Percentiles rank a stretch among this genome's conserved stretches.
Evolutionary conservation across 2,113 vertebrate species (phyloP).

Genomic region (Macaca fascicularis): DNA sequence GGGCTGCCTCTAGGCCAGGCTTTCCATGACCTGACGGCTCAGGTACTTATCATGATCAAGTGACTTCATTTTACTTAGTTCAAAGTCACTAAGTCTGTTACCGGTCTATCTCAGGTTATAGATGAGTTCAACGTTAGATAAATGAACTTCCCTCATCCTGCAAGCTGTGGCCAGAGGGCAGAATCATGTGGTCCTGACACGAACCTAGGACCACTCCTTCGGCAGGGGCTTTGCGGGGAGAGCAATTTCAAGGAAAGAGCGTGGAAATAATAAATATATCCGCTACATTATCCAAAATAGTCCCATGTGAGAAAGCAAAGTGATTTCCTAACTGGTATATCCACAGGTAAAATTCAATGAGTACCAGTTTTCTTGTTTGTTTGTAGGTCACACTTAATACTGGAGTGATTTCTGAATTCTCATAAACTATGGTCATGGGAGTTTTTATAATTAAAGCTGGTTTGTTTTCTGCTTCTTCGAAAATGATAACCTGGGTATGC

Average conservation of each 20-base stretch:
- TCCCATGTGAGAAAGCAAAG: not conserved
- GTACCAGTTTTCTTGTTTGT: not conserved
- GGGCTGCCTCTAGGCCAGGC: not conserved
- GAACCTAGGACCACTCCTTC: not conserved
- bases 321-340: not conserved
- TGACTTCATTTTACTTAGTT: not conserved
- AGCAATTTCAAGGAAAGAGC: not conserved
- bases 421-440: not conserved
- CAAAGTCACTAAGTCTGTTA: not conserved
- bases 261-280: not conserved
- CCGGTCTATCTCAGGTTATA: not conserved
- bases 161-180: not conserved
- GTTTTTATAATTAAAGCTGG: not conserved
- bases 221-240: not conserved
- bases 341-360: not conserved
- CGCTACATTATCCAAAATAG: not conserved
- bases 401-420: constrained; percentile 8
- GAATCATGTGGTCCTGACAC: not conserved
- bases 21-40: not conserved
- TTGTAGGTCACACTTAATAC: not conserved
- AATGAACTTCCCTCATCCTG: not conserved
- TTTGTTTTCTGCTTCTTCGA: not conserved
- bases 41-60: not conserved
- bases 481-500: not conserved
- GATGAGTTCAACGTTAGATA: not conserved